phyloP scores from a whole-genome alignment of 2,797 vertebrate species.

The Hemibagrus guttatus region DNA sequence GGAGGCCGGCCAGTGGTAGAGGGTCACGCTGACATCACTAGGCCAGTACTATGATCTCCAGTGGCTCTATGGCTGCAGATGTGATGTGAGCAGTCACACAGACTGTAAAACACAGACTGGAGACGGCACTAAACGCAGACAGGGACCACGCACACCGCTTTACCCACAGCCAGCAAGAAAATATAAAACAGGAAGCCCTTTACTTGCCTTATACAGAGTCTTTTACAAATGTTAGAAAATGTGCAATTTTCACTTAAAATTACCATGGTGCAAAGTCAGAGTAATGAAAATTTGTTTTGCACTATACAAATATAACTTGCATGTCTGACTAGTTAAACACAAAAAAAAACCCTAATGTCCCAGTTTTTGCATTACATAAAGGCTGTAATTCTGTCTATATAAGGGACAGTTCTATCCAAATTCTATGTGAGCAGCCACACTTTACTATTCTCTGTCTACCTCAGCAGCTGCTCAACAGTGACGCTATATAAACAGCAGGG shows the following conservation, averaged over 20 bases:
- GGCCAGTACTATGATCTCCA: slow-evolving; percentile 97
- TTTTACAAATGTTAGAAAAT: not conserved
- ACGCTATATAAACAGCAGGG: slow-evolving; percentile 33
- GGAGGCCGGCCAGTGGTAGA: slow-evolving; percentile 81
- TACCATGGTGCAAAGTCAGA: not conserved
- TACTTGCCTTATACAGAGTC: not conserved
- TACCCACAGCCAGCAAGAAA: slow-evolving; percentile 55
- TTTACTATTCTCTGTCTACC: not conserved
- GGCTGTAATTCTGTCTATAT: not conserved
- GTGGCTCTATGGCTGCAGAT: slow-evolving; percentile 83
- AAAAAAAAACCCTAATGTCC: not conserved
- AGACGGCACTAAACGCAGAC: slow-evolving; percentile 82
- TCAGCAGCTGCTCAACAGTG: slow-evolving; percentile 27
- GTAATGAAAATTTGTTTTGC: no score
- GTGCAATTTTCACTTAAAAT: not conserved
- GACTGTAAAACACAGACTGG: slow-evolving; percentile 82
- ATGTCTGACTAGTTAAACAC: not conserved
- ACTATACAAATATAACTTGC: not conserved
- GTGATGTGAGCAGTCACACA: slow-evolving; percentile 80
- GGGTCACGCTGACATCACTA: slow-evolving; percentile 80
- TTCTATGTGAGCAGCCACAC: not conserved
- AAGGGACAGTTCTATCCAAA: not conserved
- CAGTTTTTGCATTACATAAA: not conserved
- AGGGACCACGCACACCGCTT: slow-evolving; percentile 81
- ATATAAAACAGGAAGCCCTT: no score